Percentiles rank a stretch among this genome's conserved stretches.
phyloP scores from a whole-genome alignment of 1,140 invertebrate species.

The Macrotrachela quadricornifera region DNA sequence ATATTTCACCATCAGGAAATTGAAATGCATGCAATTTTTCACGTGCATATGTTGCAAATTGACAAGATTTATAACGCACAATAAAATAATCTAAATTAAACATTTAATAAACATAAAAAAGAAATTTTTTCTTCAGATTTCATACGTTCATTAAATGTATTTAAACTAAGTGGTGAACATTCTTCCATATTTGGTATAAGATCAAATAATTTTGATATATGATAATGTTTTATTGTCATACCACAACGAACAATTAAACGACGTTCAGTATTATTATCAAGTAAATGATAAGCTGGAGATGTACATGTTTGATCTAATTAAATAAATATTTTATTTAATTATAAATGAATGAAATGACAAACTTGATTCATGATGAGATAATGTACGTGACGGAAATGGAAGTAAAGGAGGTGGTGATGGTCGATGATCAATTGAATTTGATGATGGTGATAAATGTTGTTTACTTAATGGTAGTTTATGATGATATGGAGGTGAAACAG shows the following conservation, averaged over 20 bases:
- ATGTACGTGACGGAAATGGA: not conserved
- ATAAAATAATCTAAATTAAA: slow-evolving; percentile 25
- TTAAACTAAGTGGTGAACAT: slow-evolving; percentile 21
- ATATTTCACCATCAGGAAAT: slow-evolving; percentile 55
- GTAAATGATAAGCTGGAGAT: no score
- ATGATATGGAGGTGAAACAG: slow-evolving; percentile 7
- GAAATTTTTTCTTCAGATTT: no score
- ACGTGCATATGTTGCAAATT: slow-evolving; percentile 51
- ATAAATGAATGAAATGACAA: not conserved
- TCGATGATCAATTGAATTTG: slow-evolving; percentile 15
- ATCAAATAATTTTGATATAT: slow-evolving; percentile 57
- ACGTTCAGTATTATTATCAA: not conserved
- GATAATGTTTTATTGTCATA: slow-evolving; percentile 49
- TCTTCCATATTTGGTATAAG: slow-evolving; percentile 56
- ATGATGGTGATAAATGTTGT: slow-evolving; percentile 4
- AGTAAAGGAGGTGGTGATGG: slow-evolving; percentile 9
- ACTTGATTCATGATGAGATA: not conserved
- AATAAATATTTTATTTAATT: no score
- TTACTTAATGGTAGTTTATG: not conserved
- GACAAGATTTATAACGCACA: slow-evolving; percentile 49
- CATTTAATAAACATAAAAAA: not conserved
- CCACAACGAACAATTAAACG: not conserved
- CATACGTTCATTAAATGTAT: slow-evolving; percentile 39
- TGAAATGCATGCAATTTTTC: slow-evolving; percentile 66
- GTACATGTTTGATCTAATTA: no score